Evolutionary conservation across 1,140 invertebrate species (phyloP), one percentile per base, ranked within the genome.

Genomic region (Zaprionus nigranus): DNA sequence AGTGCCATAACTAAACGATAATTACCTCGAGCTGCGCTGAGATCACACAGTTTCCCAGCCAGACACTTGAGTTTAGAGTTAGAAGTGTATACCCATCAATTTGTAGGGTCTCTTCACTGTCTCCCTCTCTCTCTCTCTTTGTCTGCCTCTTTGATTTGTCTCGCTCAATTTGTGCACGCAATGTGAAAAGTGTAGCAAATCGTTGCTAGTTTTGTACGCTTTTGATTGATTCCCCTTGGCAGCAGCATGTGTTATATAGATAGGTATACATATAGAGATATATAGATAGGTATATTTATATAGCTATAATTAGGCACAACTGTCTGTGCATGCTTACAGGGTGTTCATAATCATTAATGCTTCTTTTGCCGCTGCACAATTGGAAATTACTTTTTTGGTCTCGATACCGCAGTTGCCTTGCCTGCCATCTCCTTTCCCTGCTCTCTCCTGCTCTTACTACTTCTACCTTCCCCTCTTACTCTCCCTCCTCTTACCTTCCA

Each of bases 1-100:
- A 83, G 84, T 87, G 84, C 74, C 84, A 87, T 82, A 88, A 88
- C 84, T 88, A 88, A 88, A 88, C 84, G 85, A 90, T 88, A 88
- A 88, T 88, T 88, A 88, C 65, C 75, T 59, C 2, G 40, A 46
- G n/a, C 22, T 28, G 15, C 34, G 26, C 62, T 46, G 57, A 69
- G 66, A 64, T 75, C 66, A 26, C 28, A 9, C 9, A 11, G 30
- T 34, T n/a, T 24, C 28, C 22, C 28, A 12, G 17, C 9, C 5
- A 46, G 15, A 7, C 15, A 46, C n/a, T 9, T 46, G 40, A 46
- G 46, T 28, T n/a, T 20, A 12, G 40, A n/a, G 6, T 43, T 43
- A 5, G 5, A 5, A n/a, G n/a, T 17, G n/a, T 12, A 26, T 24
- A 5, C 30, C 36, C 68, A n/a, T 46, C 40, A 20, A 46, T 38